These are phyloP conservation scores for Grapholita molesta DNA, from an alignment of 1,140 invertebrate genomes.

Conservation along the genomic window DNA sequence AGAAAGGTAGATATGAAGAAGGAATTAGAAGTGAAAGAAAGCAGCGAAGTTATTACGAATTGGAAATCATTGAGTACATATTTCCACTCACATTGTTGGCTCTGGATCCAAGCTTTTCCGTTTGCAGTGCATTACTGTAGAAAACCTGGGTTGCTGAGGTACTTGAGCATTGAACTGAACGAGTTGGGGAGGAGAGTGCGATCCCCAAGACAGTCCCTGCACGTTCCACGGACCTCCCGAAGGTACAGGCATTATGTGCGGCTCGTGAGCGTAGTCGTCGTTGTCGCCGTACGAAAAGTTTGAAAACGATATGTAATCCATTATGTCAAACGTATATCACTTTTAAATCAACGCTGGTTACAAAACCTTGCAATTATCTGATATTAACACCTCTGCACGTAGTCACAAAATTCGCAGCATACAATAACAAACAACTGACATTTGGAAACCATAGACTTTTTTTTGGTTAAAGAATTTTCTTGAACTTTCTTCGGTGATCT, in stretches of 20 bases:
- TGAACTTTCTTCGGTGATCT: not conserved
- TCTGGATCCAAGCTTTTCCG: constrained; percentile 65
- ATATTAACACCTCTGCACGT: not conserved
- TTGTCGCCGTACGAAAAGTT: constrained; percentile 7
- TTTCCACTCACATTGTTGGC: constrained; percentile 59
- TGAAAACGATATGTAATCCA: constrained; percentile 9
- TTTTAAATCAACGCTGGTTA: not conserved
- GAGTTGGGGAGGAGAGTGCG: constrained; percentile 56
- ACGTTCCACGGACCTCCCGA: constrained; percentile 68
- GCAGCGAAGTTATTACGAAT: too few species aligned
- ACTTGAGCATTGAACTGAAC: constrained; percentile 67
- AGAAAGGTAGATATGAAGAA: not conserved
- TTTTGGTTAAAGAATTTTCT: not conserved
- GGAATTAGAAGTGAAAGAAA: not conserved
- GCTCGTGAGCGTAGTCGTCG: constrained; percentile 25
- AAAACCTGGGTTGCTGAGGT: constrained; percentile 31
- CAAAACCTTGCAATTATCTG: not conserved
- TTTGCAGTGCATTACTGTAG: constrained; percentile 55
- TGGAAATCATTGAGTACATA: too few species aligned
- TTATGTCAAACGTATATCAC: not conserved
- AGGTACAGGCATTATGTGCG: constrained; percentile 64
- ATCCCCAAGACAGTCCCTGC: constrained; percentile 64
- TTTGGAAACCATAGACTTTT: constrained; percentile 1
- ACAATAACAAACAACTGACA: constrained; percentile 10
- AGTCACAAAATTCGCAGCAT: not conserved